These are phyloP conservation scores for Leptopilina boulardi DNA, from an alignment of 1,140 invertebrate species.

Conservation along the genomic window DNA sequence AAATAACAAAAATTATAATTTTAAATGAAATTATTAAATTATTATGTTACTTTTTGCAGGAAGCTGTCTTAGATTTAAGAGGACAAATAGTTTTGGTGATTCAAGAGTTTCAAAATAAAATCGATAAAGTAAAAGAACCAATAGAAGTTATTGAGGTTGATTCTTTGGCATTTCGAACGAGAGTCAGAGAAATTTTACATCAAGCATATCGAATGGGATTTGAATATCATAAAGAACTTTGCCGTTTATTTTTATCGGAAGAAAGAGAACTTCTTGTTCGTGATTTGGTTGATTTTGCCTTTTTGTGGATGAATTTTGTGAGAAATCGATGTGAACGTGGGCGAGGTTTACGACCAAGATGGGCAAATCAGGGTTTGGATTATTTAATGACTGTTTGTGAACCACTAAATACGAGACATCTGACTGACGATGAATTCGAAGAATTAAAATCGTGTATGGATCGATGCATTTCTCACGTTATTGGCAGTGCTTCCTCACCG, in stretches of 20 bases:
- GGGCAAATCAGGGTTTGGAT: conserved; percentile 90
- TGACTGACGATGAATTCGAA: conserved; percentile 87
- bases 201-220: conserved; percentile 93
- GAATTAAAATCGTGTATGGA: conserved; percentile 84
- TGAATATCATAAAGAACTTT: conserved; percentile 91
- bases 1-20: too few relatives aligned
- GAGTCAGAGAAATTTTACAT: conserved; percentile 88
- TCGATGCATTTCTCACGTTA: conserved; percentile 87
- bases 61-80: conserved; percentile 79
- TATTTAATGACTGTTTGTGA: conserved; percentile 90
- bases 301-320: conserved; percentile 92
- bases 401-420: conserved; percentile 84
- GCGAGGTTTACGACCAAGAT: conserved; percentile 87
- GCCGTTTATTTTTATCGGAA: conserved; percentile 78
- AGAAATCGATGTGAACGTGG: conserved; percentile 88
- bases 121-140: conserved; percentile 64
- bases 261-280: conserved; percentile 67
- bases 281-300: conserved; percentile 85
- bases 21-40: too few relatives aligned
- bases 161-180: conserved; percentile 74
- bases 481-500: conserved; percentile 79
- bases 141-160: conserved; percentile 61
- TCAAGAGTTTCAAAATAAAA: conserved; percentile 78
- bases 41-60: conserved; percentile 66
- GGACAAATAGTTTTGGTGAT: conserved; percentile 80